Conservation (phyloP, 1,140 invertebrate species). For the Archegozetes longisetosus region DNA sequence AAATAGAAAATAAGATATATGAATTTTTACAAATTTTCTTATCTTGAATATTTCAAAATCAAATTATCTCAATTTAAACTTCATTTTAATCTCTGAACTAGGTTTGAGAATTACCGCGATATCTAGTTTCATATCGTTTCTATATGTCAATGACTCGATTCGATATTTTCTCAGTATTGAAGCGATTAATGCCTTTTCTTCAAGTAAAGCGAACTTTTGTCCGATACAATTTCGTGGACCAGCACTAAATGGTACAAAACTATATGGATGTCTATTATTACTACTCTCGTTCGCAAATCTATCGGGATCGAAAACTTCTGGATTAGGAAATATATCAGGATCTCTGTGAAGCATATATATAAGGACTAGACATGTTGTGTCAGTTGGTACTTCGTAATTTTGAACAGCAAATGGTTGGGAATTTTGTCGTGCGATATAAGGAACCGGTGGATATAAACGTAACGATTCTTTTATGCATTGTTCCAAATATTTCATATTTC, state of each 20-base stretch:
- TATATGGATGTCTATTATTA: slow-evolving; percentile 40
- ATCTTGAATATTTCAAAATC: no score
- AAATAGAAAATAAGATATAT: no score
- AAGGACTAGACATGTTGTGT: slow-evolving; percentile 29
- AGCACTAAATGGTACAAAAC: slow-evolving; percentile 56
- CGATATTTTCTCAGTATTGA: slow-evolving; percentile 28
- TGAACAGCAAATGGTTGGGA: slow-evolving; percentile 23
- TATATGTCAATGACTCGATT: slow-evolving; percentile 24
- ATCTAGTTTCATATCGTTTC: slow-evolving; percentile 26
- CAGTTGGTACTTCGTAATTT: slow-evolving; percentile 27
- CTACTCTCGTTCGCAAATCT: slow-evolving; percentile 31
- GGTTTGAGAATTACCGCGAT: slow-evolving; percentile 24
- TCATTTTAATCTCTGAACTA: slow-evolving; percentile 3
- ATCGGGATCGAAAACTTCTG: slow-evolving; percentile 34
- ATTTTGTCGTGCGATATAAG: slow-evolving; percentile 26
- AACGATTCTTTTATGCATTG: slow-evolving; percentile 37
- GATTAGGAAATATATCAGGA: slow-evolving; percentile 30
- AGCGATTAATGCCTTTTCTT: slow-evolving; percentile 37
- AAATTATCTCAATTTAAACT: no score
- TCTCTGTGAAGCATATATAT: slow-evolving; percentile 33
- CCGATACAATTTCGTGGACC: slow-evolving; percentile 57
- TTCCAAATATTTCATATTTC: slow-evolving; percentile 50
- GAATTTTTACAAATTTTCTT: no score
- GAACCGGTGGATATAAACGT: slow-evolving; percentile 28
- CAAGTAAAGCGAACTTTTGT: slow-evolving; percentile 39